Evolutionary conservation across 2,888 invertebrate genomes (phyloP), one percentile per base, ranked within the genome.

Genomic region (Drosophila cognata): DNA sequence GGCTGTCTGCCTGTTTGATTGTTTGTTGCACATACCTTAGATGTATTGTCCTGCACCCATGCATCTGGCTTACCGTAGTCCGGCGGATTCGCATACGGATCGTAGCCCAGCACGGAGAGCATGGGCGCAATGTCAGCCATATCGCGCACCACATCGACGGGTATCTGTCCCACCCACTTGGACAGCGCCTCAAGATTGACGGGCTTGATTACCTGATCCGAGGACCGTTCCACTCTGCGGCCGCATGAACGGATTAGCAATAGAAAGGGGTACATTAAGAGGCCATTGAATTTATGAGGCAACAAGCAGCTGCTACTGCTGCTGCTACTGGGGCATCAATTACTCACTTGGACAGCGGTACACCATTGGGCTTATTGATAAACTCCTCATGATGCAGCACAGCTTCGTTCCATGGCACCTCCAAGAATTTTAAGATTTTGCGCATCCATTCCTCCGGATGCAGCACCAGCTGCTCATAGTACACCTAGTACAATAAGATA

Each of bases 121-220:
- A 99, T 99, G 72, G 99, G 99, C 79, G 99, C 99, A 88, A 99
- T 95, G 88, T 96, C 96, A 21, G 97, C 96, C 98, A 98, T 98
- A 93, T 98, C 98, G 75, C 95, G 95, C 77, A 98, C 95, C 72
- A 99, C 98, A 94, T 99, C 99, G 31, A 96, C 95, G 90, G 98
- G 98, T 92, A 98, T 95, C 92, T 96, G 95, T 68, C 97, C 97
- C 82, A 97, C 97, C 98, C 98, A 98, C 94, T 97, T 98, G 89
- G 96, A 95, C 78, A 99, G 94, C 56, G 99, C 99, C 94, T 99
- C 99, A 91, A 98, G 94, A 94, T 99, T 99, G 73, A 99, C 97
- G 18, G 99, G 98, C 91, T 99, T 99, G 93, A 99, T 98, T 89
- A 99, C 99, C 95, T 99, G 99, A 94, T 99, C 99, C 77, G 98